Evolutionary conservation across 1,140 invertebrate species (phyloP), one percentile per base, ranked within the genome.

Genomic region (Metaphire vulgaris): DNA sequence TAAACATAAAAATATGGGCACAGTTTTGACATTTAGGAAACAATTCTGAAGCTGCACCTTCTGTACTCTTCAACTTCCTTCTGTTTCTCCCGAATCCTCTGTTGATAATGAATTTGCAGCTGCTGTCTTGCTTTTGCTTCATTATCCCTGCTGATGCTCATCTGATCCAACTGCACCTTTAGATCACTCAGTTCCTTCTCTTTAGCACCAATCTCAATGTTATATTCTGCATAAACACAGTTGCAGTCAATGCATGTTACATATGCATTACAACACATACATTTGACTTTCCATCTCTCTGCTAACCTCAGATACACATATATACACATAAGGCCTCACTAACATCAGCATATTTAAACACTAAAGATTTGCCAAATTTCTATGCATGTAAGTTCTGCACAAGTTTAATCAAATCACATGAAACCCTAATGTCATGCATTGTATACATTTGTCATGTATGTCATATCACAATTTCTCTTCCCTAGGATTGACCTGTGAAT

Each of bases 101-200:
- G 81, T 76, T 85, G 83, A 78, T 85, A 86, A 74, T 83, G 83
- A 16, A 80, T 76, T 72, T 85, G 83, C n/a, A 85, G 76, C 66
- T 86, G 84, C 74, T 83, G 82, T 73, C 80, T 77, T 1, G 79
- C 78, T 28, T 82, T 79, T 67, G 79, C 75, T 70, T 85, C 83
- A 72, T 81, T 79, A 16, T 80, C 76, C 16, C 81, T 75, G 0
- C 72, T 41, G n/a, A 79, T 81, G 29, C 81, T 81, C 65, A 82
- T 67, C 29, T 86, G 83, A 78, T 85, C 85, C 30, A 84, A 31
- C 16, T 82, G 79, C 34, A 86, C 85, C 74, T 83, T 84, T 68
- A 85, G 74, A 33, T 86, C 84, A 82, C 84, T 85, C 0, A 85
- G 78, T 78, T 85, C 83, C 0, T 80, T 81, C 80, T 81, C 83